Evolutionary conservation across 2,888 invertebrate genomes (phyloP), one percentile per base, ranked within the genome.

Genomic region (Scaptomyza cyrtandrae): DNA sequence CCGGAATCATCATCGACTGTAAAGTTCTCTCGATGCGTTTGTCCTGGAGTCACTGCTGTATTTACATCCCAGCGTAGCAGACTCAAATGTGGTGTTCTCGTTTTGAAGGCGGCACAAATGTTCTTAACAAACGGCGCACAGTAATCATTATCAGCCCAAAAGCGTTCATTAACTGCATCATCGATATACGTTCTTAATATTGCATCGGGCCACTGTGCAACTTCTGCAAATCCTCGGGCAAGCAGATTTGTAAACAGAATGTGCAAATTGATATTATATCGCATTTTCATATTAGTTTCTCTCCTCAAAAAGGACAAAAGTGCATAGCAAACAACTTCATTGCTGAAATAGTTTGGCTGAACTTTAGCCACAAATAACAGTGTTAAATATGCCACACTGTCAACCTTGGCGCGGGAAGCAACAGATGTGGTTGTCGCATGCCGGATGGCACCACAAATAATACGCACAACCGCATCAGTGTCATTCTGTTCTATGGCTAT

Each of bases 171-270:
- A 1, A 98, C 93, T 0, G 98, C 97, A 93, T 99, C 99, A 89
- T 99, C 99, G 66, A 98, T 95, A 91, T 98, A 99, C 0, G 97
- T 94, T 95, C 97, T 97, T 1, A 98, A 94, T 93, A 98, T 98
- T 59, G 95, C 93, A 90, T 98, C 98, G 0, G 98, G 98, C 99
- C 98, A 99, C 81, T 95, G 95, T 70, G 94, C 95, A 78, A 96
- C 96, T 43, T 98, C 97, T 50, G 94, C 93, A 90, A 95, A 98
- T 0, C 97, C 97, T 76, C 95, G 94, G 89, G 96, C 94, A 56
- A 98, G 92, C 86, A 98, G 93, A 92, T 98, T 98, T 67, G 97
- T 95, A 5, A 97, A 96, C 46, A 98, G 92, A 31, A 97, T 95
- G 76, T 97, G 96, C 43, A 97, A 95, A 45, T 96, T 93, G 0